A percentile compares a stretch with the other conserved stretches of the same genome.
These are phyloP conservation scores for Flabesymbios commensalis DNA, from an alignment of 2,888 invertebrate species.

Conservation along the genomic window DNA sequence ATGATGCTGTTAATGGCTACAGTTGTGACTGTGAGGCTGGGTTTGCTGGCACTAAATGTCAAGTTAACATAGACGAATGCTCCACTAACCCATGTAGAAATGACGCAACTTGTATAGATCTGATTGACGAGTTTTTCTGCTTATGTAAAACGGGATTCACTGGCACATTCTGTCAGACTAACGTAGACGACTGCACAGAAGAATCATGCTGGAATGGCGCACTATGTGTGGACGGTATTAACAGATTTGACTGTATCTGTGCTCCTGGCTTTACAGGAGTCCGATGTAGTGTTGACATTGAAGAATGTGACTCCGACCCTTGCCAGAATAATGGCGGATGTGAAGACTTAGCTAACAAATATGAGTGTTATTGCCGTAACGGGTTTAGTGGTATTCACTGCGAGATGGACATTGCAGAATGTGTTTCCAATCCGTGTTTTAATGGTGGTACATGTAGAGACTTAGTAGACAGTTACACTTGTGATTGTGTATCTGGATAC, in stretches of 20 bases:
- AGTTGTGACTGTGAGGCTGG: conserved; percentile 21
- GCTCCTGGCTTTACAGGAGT: conserved; percentile 48
- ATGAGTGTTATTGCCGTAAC: conserved; percentile 3
- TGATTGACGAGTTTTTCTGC: conserved; percentile 33
- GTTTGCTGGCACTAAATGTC: conserved; percentile 66
- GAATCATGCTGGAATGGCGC: conserved; percentile 43
- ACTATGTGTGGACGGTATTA: conserved; percentile 33
- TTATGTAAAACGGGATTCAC: conserved; percentile 43
- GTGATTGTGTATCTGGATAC: conserved; percentile 13
- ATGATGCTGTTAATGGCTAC: conserved; percentile 75
- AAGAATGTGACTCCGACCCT: conserved; percentile 30
- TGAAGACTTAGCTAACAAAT: neutral
- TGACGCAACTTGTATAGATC: conserved; percentile 26
- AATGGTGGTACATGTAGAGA: conserved; percentile 55
- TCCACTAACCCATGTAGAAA: conserved; percentile 14
- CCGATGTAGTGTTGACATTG: conserved; percentile 64
- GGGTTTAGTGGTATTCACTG: conserved; percentile 11
- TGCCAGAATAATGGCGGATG: conserved; percentile 13
- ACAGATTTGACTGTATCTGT: conserved; percentile 39
- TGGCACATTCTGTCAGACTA: conserved; percentile 61
- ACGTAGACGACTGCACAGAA: conserved; percentile 41
- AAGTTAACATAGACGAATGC: conserved; percentile 3
- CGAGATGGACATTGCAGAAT: conserved; percentile 26
- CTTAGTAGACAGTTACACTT: conserved; percentile 7
- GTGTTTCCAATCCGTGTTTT: conserved; percentile 57